Evolutionary conservation across 1,140 invertebrate species (phyloP).

Genomic region (Contarinia nasturtii): DNA sequence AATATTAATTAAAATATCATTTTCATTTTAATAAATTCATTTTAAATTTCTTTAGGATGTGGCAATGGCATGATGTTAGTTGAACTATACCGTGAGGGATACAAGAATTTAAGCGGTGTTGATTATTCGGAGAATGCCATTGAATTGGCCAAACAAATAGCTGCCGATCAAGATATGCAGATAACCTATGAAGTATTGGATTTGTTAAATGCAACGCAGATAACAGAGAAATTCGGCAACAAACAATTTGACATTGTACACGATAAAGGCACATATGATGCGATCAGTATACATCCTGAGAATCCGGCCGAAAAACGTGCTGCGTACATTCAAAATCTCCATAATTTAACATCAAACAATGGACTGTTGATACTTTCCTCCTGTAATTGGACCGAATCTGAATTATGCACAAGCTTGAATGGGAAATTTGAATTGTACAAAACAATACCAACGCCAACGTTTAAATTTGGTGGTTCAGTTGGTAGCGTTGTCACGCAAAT

Average conservation of each 20-base stretch:
- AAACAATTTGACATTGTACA: conserved; percentile 41
- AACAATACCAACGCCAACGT: conserved; percentile 56
- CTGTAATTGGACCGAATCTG: conserved; percentile 84
- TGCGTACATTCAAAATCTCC: conserved; percentile 49
- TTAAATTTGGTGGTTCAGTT: conserved; percentile 66
- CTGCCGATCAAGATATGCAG: conserved; percentile 28
- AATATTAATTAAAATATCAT: background rate
- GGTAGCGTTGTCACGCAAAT: conserved; percentile 60
- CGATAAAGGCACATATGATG: conserved; percentile 60
- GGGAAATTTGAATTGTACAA: conserved; percentile 37
- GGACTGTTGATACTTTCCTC: conserved; percentile 70
- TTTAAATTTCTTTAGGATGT: conserved; percentile 41
- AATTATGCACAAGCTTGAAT: conserved; percentile 53
- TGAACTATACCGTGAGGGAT: conserved; percentile 55
- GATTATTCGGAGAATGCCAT: conserved; percentile 73
- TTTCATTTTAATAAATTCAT: background rate
- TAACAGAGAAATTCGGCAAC: no score
- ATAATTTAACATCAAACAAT: conserved; percentile 31
- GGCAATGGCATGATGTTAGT: conserved; percentile 79
- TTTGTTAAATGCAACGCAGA: conserved; percentile 7
- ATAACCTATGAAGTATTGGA: conserved; percentile 34
- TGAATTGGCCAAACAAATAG: conserved; percentile 45
- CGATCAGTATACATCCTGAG: background rate
- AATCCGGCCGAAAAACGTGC: conserved; percentile 25
- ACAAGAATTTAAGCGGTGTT: conserved; percentile 51